Evolutionary conservation across 1,140 invertebrate genomes (phyloP).

Genomic region (Saxidomus purpurata): DNA sequence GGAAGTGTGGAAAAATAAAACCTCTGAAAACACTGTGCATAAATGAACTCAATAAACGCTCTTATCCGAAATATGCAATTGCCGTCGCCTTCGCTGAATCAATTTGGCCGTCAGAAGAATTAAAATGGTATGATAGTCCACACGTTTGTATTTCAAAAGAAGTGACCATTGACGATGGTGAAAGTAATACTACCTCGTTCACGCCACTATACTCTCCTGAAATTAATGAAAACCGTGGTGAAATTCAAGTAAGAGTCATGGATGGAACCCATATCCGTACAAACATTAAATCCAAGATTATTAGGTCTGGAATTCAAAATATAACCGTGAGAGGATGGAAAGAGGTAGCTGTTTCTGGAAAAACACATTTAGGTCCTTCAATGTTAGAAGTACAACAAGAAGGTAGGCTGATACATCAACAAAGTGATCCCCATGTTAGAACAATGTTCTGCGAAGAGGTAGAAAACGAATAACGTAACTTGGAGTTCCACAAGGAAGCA

Average conservation of each 20-base stretch:
- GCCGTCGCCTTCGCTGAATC: not conserved
- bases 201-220: not conserved
- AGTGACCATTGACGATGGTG: too few species aligned
- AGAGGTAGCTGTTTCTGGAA: not conserved
- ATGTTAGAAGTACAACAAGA: constrained; percentile 31
- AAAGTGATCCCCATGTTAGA: constrained; percentile 29
- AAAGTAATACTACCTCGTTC: too few species aligned
- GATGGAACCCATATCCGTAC: constrained; percentile 25
- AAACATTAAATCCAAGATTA: constrained; percentile 30
- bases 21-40: not conserved
- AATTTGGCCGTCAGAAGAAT: not conserved
- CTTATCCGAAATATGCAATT: constrained; percentile 20
- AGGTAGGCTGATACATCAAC: constrained; percentile 28
- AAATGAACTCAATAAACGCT: not conserved
- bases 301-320: not conserved
- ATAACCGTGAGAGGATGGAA: not conserved
- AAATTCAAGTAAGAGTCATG: not conserved
- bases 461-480: not conserved
- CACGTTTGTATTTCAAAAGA: too few species aligned
- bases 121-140: not conserved
- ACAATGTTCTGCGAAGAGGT: constrained; percentile 41
- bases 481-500: not conserved
- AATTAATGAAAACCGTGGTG: not conserved
- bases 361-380: not conserved
- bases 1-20: not conserved